Evolutionary conservation across 1,140 invertebrate genomes (phyloP).

Genomic region (Cyrtorhinus lividipennis): DNA sequence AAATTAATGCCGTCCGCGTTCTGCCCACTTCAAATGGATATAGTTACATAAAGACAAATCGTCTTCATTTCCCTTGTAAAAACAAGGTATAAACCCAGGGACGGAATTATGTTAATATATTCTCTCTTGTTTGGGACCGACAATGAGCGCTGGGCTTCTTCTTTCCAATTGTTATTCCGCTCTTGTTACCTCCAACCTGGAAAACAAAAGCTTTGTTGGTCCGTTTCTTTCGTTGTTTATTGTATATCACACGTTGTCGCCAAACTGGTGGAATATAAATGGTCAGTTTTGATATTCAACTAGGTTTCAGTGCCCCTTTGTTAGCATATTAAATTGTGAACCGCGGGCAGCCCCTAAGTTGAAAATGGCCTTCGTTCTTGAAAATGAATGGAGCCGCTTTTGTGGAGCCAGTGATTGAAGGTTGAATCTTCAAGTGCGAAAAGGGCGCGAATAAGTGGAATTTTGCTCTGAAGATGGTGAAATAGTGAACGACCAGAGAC

Average conservation of each 20-base stretch:
- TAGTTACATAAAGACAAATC: slow-evolving; percentile 9
- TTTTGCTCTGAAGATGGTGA: too few species aligned
- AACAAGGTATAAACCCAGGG: background rate
- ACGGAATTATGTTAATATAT: slow-evolving; percentile 5
- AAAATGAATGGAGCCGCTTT: too few species aligned
- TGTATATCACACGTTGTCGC: slow-evolving; percentile 9
- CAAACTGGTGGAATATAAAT: slow-evolving; percentile 7
- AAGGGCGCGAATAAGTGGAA: too few species aligned
- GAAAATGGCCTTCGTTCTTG: too few species aligned
- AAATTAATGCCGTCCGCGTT: background rate
- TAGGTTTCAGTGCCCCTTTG: background rate
- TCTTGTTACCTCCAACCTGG: slow-evolving; percentile 1
- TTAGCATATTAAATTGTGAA: slow-evolving; percentile 8
- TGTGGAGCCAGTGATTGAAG: too few species aligned
- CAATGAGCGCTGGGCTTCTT: background rate
- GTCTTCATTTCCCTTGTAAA: slow-evolving; percentile 8
- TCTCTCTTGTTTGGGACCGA: slow-evolving; percentile 2
- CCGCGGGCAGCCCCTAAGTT: too few species aligned
- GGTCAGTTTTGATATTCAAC: slow-evolving; percentile 6
- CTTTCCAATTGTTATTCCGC: slow-evolving; percentile 1
- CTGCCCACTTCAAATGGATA: slow-evolving; percentile 4
- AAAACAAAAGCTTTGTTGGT: background rate
- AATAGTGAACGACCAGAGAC: too few species aligned
- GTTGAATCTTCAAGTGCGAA: too few species aligned
- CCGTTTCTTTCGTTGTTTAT: background rate